Base-by-base conservation (phyloP, 2,888 invertebrate species). In the Icerya purchasi region DNA sequence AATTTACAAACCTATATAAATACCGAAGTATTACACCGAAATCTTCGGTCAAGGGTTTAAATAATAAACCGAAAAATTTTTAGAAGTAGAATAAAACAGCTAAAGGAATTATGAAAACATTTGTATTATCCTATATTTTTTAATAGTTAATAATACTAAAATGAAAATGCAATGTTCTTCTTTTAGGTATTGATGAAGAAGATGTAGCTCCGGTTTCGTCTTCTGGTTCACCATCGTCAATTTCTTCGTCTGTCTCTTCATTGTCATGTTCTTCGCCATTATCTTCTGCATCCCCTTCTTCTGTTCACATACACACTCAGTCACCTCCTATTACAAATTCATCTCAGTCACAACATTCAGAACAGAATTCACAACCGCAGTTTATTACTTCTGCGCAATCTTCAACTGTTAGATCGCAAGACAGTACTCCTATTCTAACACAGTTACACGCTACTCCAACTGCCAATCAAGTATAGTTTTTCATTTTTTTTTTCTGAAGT, bases 151-250 rank as follows among this genome's bases (percentile, higher is more conserved):
- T n/a, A n/a, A n/a, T n/a, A n/a, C n/a, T n/a, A n/a, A n/a, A n/a
- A n/a, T n/a, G n/a, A n/a, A n/a, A n/a, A n/a, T n/a, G n/a, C n/a
- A n/a, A n/a, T n/a, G n/a, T n/a, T n/a, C n/a, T n/a, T 62, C 49
- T 59, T 64, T 54, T 65, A 66, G 70, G 71, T 60, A 81, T 80
- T 63, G 82, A 81, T 57, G 83, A 82, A 63, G 80, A 80, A 63
- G 83, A 83, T 64, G 78, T 78, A 53, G 76, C 75, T 56, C 65
- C 64, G 8, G 56, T 63, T 52, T 61, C 61, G 18, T n/a, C 61
- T 61, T 56, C 61, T 21, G 25, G 50, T 14, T 19, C 59, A 3
- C n/a, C 57, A 2, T 54, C 60, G 10, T 54, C 60, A 2, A 14
- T 58, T 18, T 59, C 59, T 22, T 58, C 61, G 20, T 59, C 55